Evolutionary conservation across 1,140 invertebrate genomes (phyloP).

Genomic region (Drosophila rufa): DNA sequence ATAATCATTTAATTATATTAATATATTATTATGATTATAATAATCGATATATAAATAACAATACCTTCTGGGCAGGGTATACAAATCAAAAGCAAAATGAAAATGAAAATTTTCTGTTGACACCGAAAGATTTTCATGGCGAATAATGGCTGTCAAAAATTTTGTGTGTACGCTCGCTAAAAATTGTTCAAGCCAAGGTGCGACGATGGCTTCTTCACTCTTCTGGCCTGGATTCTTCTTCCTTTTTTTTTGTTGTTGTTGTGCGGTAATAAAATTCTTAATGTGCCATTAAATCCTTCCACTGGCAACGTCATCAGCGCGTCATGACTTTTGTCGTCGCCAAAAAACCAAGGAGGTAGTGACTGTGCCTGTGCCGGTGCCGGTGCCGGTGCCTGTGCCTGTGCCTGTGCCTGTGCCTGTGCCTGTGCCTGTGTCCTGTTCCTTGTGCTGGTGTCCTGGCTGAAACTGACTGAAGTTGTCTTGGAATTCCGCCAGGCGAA

Average conservation of each 20-base stretch:
- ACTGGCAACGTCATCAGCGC: constrained; percentile 81
- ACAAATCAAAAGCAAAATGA: constrained; percentile 12
- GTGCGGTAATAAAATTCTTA: constrained; percentile 83
- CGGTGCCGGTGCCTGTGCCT: constrained; percentile 1
- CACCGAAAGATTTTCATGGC: constrained; percentile 72
- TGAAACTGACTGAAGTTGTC: constrained; percentile 49
- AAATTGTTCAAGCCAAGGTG: constrained; percentile 75
- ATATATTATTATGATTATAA: too few relatives aligned
- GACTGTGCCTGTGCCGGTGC: constrained; percentile 1
- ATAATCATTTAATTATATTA: too few relatives aligned
- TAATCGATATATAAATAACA: too few relatives aligned
- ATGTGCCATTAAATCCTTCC: constrained; percentile 83
- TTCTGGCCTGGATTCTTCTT: not conserved
- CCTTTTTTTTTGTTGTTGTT: constrained; percentile 37
- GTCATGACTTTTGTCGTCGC: constrained; percentile 76
- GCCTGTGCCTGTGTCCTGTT: constrained; percentile 3
- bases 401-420: not conserved
- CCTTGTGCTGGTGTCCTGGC: constrained; percentile 1
- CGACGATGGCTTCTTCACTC: constrained; percentile 55
- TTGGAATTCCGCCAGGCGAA: constrained; percentile 80
- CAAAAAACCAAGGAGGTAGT: constrained; percentile 49
- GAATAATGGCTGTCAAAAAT: constrained; percentile 72
- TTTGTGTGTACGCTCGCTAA: constrained; percentile 74
- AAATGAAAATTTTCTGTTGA: constrained; percentile 71
- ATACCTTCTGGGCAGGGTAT: not conserved